These are phyloP conservation scores for Thripadectes ignobilis DNA, from an alignment of 2,797 vertebrate genomes.

Conservation along the genomic window DNA sequence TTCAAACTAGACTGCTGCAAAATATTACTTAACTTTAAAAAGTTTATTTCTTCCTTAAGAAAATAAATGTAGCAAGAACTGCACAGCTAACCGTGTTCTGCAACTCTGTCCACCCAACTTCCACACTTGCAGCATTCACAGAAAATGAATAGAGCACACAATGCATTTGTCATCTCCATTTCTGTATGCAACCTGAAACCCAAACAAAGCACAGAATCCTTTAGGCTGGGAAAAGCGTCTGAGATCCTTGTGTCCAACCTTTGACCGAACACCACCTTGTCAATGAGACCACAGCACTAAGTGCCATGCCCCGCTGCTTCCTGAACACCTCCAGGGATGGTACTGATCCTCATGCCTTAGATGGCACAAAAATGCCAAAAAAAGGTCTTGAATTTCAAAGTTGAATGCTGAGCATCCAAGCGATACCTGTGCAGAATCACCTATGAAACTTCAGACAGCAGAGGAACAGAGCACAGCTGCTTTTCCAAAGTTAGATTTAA, in stretches of 20 bases:
- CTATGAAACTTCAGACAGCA: neutral
- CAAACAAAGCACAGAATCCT: neutral
- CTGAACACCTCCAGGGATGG: neutral
- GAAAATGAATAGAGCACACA: neutral
- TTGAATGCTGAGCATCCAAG: neutral
- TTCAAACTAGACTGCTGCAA: neutral
- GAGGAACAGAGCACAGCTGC: neutral
- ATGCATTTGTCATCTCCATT: neutral
- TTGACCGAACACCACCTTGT: neutral
- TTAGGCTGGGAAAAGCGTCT: neutral
- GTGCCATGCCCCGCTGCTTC: neutral
- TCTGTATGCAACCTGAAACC: neutral
- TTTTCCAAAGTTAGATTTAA: neutral
- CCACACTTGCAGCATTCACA: neutral
- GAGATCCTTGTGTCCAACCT: neutral
- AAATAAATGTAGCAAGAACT: neutral
- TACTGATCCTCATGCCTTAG: neutral
- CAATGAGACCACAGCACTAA: neutral
- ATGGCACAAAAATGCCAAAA: neutral
- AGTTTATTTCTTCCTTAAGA: neutral
- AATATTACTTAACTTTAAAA: neutral
- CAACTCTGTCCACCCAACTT: neutral
- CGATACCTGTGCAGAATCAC: neutral
- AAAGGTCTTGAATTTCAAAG: neutral
- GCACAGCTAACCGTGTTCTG: neutral